Conservation (phyloP, 2,888 invertebrate genomes). For the Drosophila antonietae region DNA sequence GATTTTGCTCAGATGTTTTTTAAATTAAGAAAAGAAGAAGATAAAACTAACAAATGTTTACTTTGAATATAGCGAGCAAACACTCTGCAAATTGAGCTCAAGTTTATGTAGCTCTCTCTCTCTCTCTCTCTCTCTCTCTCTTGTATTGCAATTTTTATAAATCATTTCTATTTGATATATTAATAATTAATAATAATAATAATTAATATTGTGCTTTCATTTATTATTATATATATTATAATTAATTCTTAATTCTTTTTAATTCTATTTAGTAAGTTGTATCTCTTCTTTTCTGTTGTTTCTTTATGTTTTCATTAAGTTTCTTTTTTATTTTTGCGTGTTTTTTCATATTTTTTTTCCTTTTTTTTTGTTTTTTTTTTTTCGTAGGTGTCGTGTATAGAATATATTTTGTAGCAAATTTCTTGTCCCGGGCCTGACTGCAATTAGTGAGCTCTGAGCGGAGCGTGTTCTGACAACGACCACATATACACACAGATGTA, state of each 20-base stretch:
- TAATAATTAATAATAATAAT: not conserved
- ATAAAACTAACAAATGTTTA: no score
- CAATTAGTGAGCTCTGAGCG: slow-evolving; percentile 44
- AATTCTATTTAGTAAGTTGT: not conserved
- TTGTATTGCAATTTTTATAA: no score
- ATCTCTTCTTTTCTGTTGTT: not conserved
- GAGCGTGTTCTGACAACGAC: slow-evolving; percentile 37
- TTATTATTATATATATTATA: not conserved
- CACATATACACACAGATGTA: slow-evolving; percentile 24
- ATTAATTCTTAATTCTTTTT: not conserved
- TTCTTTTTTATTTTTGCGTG: not conserved
- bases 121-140: no score
- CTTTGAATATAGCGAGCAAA: no score
- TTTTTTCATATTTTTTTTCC: not conserved
- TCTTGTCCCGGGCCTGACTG: slow-evolving; percentile 28
- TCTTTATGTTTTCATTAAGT: not conserved
- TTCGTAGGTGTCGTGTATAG: slow-evolving; percentile 39
- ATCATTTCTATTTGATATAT: no score
- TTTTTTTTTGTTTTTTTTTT: not conserved
- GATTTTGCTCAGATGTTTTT: no score
- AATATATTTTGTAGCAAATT: slow-evolving; percentile 57
- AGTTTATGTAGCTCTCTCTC: no score
- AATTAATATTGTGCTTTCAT: not conserved
- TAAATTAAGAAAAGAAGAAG: no score
- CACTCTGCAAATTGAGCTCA: no score